Percentiles rank a stretch among this genome's conserved stretches.
phyloP scores from a whole-genome alignment of 1,140 invertebrate species.

The Ditylenchus dipsaci region DNA sequence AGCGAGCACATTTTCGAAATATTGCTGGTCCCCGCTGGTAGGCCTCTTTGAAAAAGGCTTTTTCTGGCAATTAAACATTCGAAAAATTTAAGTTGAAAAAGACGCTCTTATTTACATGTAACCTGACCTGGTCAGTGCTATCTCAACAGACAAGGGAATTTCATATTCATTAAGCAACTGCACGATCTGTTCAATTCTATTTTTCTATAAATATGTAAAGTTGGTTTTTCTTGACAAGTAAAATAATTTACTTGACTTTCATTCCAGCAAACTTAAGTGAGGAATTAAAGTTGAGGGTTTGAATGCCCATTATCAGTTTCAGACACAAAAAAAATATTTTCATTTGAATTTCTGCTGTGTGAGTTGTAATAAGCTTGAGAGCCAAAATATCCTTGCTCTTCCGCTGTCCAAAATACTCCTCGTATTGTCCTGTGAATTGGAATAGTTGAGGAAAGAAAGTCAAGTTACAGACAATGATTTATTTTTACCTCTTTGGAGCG shows the following conservation, averaged over 20 bases:
- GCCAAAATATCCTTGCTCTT: constrained; percentile 72
- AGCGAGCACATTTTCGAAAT: too few species aligned
- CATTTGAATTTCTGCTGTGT: constrained; percentile 62
- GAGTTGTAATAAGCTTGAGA: constrained; percentile 65
- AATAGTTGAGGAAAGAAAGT: too few species aligned
- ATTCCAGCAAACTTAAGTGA: constrained; percentile 30
- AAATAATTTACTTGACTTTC: constrained; percentile 33
- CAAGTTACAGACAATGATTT: too few species aligned
- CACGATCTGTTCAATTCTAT: background rate
- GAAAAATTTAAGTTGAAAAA: too few species aligned
- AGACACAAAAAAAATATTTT: constrained; percentile 70
- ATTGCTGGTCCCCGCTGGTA: too few species aligned
- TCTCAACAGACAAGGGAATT: background rate
- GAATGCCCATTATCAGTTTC: constrained; percentile 81
- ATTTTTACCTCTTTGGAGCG: too few species aligned
- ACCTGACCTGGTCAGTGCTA: too few species aligned
- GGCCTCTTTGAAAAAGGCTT: too few species aligned
- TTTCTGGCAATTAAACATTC: too few species aligned
- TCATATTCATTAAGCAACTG: background rate
- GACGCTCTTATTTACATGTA: too few species aligned
- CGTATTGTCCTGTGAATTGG: constrained; percentile 64
- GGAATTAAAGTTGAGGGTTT: constrained; percentile 60
- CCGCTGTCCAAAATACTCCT: constrained; percentile 76
- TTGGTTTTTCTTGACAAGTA: too few species aligned
- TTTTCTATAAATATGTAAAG: background rate